phyloP scores from a whole-genome alignment of 2,888 invertebrate genomes.

The Aphrophora alni region DNA sequence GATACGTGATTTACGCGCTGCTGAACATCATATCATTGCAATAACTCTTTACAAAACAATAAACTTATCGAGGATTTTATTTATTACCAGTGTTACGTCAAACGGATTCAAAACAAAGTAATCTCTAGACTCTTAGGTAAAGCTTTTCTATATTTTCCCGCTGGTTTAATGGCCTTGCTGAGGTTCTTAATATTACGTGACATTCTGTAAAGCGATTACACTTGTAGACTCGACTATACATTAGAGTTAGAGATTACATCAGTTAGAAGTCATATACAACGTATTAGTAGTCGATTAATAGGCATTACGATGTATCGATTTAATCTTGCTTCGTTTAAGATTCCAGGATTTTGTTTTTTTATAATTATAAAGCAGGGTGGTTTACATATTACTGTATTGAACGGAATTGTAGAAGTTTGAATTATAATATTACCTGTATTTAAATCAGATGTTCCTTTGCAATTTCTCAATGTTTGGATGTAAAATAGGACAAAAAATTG shows the following conservation, averaged over 20 bases:
- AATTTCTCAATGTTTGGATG: too few species aligned
- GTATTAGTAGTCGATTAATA: not conserved
- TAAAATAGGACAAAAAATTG: too few species aligned
- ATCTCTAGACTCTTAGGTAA: not conserved
- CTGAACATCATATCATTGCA: constrained; percentile 27
- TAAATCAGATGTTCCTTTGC: too few species aligned
- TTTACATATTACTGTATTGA: not conserved
- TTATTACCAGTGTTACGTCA: constrained; percentile 36
- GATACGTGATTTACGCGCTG: not conserved
- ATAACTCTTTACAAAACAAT: constrained; percentile 35
- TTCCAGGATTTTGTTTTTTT: not conserved
- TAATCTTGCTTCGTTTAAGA: too few species aligned
- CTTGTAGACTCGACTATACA: not conserved
- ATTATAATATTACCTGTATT: too few species aligned
- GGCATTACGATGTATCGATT: too few species aligned
- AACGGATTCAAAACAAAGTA: not conserved
- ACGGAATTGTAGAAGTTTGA: not conserved
- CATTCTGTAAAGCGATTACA: not conserved
- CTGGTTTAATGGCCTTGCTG: not conserved
- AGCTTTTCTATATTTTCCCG: not conserved
- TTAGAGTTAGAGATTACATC: not conserved
- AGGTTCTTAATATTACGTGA: too few species aligned
- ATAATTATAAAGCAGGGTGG: not conserved
- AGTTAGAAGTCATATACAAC: not conserved
- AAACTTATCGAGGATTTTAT: constrained; percentile 33